phyloP scores from a whole-genome alignment of 2,113 vertebrate genomes.

The Silurus asotus region DNA sequence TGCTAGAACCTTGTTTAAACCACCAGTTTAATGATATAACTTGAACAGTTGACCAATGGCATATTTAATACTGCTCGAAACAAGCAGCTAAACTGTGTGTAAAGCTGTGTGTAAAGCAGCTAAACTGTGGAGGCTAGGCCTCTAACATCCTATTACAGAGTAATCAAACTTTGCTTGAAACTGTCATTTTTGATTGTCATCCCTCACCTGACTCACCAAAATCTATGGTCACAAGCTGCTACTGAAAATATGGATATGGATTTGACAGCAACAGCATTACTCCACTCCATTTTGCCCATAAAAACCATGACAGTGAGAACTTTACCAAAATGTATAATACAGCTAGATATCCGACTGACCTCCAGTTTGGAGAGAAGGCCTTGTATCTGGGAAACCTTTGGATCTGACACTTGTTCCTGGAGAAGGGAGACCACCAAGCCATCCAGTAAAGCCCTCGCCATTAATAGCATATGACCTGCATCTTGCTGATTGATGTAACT shows the following conservation, averaged over 20 bases:
- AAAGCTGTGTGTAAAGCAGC: background rate
- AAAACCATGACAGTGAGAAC: background rate
- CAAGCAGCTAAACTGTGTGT: background rate
- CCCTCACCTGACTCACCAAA: background rate
- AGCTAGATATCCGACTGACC: constrained; percentile 52
- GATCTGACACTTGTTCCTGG: constrained; percentile 65
- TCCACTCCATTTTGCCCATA: constrained; percentile 13
- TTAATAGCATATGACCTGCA: background rate
- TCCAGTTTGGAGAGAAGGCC: constrained; percentile 64
- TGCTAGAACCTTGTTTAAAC: background rate
- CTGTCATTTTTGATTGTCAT: background rate
- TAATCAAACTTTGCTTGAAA: background rate
- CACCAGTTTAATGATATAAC: background rate
- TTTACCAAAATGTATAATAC: background rate
- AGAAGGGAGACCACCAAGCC: constrained; percentile 69
- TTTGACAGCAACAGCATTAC: background rate
- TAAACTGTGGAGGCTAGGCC: background rate
- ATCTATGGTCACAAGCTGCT: background rate
- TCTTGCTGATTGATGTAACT: constrained; percentile 39
- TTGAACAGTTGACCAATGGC: background rate
- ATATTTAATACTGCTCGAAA: background rate
- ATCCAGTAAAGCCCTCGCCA: constrained; percentile 59
- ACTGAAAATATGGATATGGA: background rate
- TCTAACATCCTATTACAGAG: background rate
- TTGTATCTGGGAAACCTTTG: constrained; percentile 57